phyloP scores from a whole-genome alignment of 1,140 invertebrate species.

The Pentalonia nigronervosa region DNA sequence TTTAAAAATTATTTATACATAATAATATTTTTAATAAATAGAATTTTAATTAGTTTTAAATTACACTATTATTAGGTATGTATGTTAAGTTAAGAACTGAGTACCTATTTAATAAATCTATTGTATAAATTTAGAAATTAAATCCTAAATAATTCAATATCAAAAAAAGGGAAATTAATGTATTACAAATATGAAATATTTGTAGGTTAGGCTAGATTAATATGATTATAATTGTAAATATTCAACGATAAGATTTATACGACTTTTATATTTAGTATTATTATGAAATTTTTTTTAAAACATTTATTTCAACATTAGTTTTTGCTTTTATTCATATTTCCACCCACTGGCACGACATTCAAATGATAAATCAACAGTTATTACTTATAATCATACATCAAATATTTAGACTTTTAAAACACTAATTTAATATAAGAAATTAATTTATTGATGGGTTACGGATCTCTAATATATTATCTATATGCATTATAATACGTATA shows the following conservation, averaged over 20 bases:
- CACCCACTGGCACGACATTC: not conserved
- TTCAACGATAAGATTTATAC: not conserved
- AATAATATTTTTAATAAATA: too few species aligned
- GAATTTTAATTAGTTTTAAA: too few species aligned
- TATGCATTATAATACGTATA: too few species aligned
- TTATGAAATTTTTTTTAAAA: not conserved
- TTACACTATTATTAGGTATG: not conserved
- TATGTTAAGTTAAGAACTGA: not conserved
- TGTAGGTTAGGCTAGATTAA: too few species aligned
- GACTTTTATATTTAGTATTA: not conserved
- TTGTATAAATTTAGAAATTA: not conserved
- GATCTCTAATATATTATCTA: too few species aligned
- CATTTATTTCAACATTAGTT: not conserved
- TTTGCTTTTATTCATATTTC: not conserved
- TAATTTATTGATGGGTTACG: not conserved
- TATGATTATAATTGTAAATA: not conserved
- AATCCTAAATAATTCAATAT: too few species aligned
- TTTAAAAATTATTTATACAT: too few species aligned
- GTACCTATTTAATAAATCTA: not conserved
- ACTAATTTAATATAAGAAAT: not conserved
- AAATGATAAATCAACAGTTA: not conserved
- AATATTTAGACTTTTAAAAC: not conserved
- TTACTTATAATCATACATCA: too few species aligned
- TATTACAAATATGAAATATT: too few species aligned
- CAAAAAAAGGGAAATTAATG: too few species aligned